Evolutionary conservation across 1,140 invertebrate genomes (phyloP), one percentile per base, ranked within the genome.

Genomic region (Anoplolepis gracilipes): DNA sequence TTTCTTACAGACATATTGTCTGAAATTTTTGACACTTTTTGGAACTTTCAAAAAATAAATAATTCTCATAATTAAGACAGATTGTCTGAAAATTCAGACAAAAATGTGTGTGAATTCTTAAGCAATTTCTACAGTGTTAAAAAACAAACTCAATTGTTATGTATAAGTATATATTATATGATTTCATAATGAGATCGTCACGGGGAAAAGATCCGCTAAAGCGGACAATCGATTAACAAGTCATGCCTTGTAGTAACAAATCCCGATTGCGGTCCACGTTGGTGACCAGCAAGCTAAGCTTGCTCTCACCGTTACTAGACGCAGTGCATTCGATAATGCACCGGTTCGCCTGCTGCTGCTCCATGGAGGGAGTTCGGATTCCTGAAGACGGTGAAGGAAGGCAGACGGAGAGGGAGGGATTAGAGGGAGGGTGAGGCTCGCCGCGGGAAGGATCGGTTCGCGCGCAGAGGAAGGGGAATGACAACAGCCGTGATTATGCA

Each of bases 401-500:
- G 46, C 46, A 49, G 46, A 16, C 46, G 46, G 46, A 16, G 13
- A 3, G 13, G 55, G 13, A 46, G 33, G 42, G 46, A 77, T 49
- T 61, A n/a, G 22, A 55, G 59, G 61, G 53, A 62, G 72, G 36
- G 22, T 1, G 28, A 11, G 75, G 25, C 4, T n/a, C 19, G 25
- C 19, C 33, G 10, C 42, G 53, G 55, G 33, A 6, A 36, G 36
- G 42, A 46, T 49, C 25, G 55, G n/a, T n/a, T n/a, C 13, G 42
- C 39, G n/a, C 2, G 65, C 11, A 19, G 55, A 30, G 49, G 70
- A 36, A 78, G 82, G 86, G 77, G 87, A 89, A 90, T 91, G 89
- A 88, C 85, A 90, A 90, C 86, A 88, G 85, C 79, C 79, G 87
- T 89, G 90, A 93, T 92, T 92, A 93, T 92, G 92, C 91, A 93